Evolutionary conservation across 2,113 vertebrate species (phyloP), one percentile per base, ranked within the genome.

Genomic region (Triplophysa rosa): DNA sequence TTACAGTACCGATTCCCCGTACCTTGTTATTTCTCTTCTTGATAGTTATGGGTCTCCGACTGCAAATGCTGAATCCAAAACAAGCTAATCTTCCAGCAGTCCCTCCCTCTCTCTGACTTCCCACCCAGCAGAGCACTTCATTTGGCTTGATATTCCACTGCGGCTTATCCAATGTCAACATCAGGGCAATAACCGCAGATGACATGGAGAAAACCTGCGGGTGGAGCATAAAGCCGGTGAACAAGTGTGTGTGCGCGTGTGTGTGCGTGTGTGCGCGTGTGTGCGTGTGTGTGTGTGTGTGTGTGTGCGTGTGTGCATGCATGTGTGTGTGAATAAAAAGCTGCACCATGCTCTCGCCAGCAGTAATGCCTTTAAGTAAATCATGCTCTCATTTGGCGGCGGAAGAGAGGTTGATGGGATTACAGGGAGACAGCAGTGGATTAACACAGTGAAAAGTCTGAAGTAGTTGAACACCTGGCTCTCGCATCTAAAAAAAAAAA

Each of bases 321-420:
- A 5, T 9, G 40, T 42, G 52, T 62, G 62, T 59, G 45, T 63
- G 72, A 54, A 84, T 78, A 78, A 72, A 79, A 78, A 65, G 67
- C 58, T 16, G 16, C 59, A 54, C 47, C 29, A 23, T 49, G n/a
- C 58, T 42, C 76, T 79, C 64, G 69, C 24, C 12, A 56, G 33
- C 61, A 74, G 65, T 82, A 72, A 83, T 76, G 69, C 56, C 84
- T 85, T 67, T 80, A 84, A 85, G 84, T 82, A 56, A 81, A 83
- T 84, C 83, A 70, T 80, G 73, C 72, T 77, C 66, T 82, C 68
- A 40, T 79, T 79, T 69, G 63, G n/a, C 8, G 37, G 61, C 13
- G 56, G 64, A 47, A 49, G 45, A 47, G 69, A 77, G 77, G 59
- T 71, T 75, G 76, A 84, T 81, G 62, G 82, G 84, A 83, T 86